Base-by-base conservation (phyloP, 2,113 vertebrate species). In the Malurus melanocephalus region DNA sequence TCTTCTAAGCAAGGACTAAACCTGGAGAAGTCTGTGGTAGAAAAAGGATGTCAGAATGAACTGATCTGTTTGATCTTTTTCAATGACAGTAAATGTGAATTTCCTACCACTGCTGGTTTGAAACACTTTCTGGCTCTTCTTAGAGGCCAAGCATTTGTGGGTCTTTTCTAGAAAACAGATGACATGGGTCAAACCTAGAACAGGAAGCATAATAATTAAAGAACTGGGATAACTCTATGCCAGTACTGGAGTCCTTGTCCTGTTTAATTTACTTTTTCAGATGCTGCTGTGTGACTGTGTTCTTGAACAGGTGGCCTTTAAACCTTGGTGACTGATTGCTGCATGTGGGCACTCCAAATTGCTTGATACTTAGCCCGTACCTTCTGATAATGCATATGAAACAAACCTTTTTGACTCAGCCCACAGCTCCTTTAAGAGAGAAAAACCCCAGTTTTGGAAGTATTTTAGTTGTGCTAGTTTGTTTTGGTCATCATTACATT, bases 91-190 rank as follows among this genome's bases (percentile, higher is more conserved):
- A 74, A 23, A 3, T 5, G 9, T 62, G 49, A 46, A 27, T 59
- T 30, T 84, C n/a, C n/a, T 56, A 16, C 53, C 16, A 40, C 45
- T 52, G 6, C n/a, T 53, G 11, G 6, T 45, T 79, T 78, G 33
- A 75, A 67, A 42, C 7, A 38, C 6, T 32, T 13, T 24, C 40
- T 52, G 21, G 6, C 26, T 46, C 16, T 24, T 72, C 20, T 28
- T 51, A 12, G 26, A 32, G 78, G 40, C 32, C 10, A 49, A 24
- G 11, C 0, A 3, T 35, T 82, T 0, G 2, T 12, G 16, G 4
- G 30, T 60, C 24, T 87, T 62, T 35, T 51, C 23, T 64, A 52
- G 21, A 71, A 51, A 74, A 71, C 9, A n/a, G 32, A 16, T 52
- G 7, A 7, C 30, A 30, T 27, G 27, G 30, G n/a, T 22, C 26